Evolutionary conservation across 2,113 vertebrate genomes (phyloP).

Genomic region (Alectura lathami): DNA sequence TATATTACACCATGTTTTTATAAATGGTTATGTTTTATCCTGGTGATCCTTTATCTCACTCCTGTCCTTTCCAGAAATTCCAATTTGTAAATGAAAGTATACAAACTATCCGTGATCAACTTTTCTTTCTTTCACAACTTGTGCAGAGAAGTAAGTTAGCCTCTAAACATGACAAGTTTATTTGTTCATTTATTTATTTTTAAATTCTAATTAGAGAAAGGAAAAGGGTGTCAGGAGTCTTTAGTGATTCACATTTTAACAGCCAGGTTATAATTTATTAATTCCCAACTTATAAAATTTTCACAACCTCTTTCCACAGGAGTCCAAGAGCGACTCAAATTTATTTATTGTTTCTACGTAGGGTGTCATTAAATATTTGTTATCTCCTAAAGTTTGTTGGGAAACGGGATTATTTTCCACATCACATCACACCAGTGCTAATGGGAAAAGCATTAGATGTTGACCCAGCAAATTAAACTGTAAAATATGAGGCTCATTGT

Average conservation of each 20-base stretch:
- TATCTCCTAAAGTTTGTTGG: constrained; percentile 77
- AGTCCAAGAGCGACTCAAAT: constrained; percentile 79
- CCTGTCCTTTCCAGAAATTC: background rate
- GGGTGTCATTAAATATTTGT: constrained; percentile 87
- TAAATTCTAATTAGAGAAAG: constrained; percentile 80
- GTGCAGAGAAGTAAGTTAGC: constrained; percentile 37
- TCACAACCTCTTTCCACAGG: constrained; percentile 79
- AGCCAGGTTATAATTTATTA: constrained; percentile 86
- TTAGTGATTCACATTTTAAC: constrained; percentile 83
- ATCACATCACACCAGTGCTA: constrained; percentile 66
- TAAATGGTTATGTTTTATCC: background rate
- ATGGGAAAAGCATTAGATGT: constrained; percentile 64
- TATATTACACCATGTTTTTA: background rate
- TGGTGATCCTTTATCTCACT: background rate
- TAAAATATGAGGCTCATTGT: constrained; percentile 35
- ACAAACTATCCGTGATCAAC: background rate
- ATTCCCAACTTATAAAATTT: constrained; percentile 83
- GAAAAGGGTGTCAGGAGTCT: constrained; percentile 78
- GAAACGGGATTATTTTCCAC: constrained; percentile 71
- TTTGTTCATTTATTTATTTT: constrained; percentile 80
- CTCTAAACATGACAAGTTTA: constrained; percentile 61
- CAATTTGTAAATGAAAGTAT: constrained; percentile 33
- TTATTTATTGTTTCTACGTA: constrained; percentile 84
- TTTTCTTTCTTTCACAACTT: constrained; percentile 27
- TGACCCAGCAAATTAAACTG: constrained; percentile 65